phyloP scores from a whole-genome alignment of 2,113 vertebrate species.

The Picathartes gymnocephalus region DNA sequence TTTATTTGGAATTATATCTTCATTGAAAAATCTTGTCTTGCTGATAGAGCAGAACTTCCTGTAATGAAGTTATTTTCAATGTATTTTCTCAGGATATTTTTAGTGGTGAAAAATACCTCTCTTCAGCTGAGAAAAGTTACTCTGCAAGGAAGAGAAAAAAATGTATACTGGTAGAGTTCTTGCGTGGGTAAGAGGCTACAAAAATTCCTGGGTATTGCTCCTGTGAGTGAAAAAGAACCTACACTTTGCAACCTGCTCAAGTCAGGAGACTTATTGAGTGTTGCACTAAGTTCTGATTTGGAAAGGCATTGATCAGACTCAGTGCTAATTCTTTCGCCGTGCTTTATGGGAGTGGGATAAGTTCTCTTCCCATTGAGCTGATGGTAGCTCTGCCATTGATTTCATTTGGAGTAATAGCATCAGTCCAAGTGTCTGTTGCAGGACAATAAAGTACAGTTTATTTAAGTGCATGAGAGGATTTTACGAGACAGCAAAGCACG shows the following conservation, averaged over 20 bases:
- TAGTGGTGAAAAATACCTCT: background rate
- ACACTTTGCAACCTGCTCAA: background rate
- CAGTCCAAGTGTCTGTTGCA: constrained; percentile 40
- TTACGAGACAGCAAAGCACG: background rate
- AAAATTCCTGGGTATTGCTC: background rate
- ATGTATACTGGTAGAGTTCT: background rate
- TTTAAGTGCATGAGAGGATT: constrained; percentile 51
- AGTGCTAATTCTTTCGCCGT: constrained; percentile 22
- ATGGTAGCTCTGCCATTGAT: constrained; percentile 33
- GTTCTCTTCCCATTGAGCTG: background rate
- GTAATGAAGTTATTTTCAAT: background rate
- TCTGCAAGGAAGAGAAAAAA: background rate
- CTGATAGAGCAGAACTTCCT: background rate
- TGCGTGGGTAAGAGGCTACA: background rate
- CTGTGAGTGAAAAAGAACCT: constrained; percentile 1
- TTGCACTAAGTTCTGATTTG: constrained; percentile 27
- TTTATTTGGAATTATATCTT: background rate
- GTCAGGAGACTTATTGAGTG: constrained; percentile 6
- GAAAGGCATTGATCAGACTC: constrained; percentile 49
- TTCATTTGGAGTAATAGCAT: constrained; percentile 50
- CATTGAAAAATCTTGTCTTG: background rate
- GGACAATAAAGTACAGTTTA: constrained; percentile 56
- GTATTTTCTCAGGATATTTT: background rate
- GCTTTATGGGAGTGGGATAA: constrained; percentile 18
- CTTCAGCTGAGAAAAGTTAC: background rate